Evolutionary conservation across 2,113 vertebrate species (phyloP).

Genomic region (Tupaia chinensis): DNA sequence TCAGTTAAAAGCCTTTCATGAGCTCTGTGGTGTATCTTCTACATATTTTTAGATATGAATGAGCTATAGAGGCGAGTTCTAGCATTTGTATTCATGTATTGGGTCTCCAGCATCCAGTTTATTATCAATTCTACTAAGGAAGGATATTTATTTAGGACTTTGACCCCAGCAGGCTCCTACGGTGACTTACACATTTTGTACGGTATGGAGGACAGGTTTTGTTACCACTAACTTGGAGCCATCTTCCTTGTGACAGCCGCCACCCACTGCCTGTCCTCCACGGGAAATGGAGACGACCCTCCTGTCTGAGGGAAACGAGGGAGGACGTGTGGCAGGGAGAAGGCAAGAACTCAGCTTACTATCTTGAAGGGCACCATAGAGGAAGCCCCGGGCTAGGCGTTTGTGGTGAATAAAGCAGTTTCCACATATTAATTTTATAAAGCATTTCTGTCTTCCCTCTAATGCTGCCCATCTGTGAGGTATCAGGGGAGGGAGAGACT

Average conservation of each 20-base stretch:
- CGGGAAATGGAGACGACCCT: slow-evolving; percentile 56
- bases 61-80: slow-evolving; percentile 62
- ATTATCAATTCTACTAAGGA: slow-evolving; percentile 76
- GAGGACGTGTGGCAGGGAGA: slow-evolving; percentile 49
- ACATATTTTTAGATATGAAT: slow-evolving; percentile 82
- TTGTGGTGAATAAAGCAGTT: slow-evolving; percentile 76
- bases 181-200: slow-evolving; percentile 66
- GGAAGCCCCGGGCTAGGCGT: slow-evolving; percentile 79
- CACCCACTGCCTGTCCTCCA: neutral
- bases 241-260: neutral
- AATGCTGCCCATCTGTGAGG: slow-evolving; percentile 74
- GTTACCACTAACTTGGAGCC: slow-evolving; percentile 40
- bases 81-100: slow-evolving; percentile 70
- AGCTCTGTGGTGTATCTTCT: slow-evolving; percentile 59
- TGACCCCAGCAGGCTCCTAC: slow-evolving; percentile 67
- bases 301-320: slow-evolving; percentile 52
- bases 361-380: slow-evolving; percentile 59
- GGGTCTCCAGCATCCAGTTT: slow-evolving; percentile 70
- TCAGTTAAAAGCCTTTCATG: slow-evolving; percentile 80
- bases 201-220: slow-evolving; percentile 53
- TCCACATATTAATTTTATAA: slow-evolving; percentile 71
- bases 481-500: slow-evolving; percentile 72
- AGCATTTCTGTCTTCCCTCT: slow-evolving; percentile 67
- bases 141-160: slow-evolving; percentile 77
- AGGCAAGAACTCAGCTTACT: slow-evolving; percentile 55